Evolutionary conservation across 2,888 invertebrate genomes (phyloP).

Genomic region (Elegia similella): DNA sequence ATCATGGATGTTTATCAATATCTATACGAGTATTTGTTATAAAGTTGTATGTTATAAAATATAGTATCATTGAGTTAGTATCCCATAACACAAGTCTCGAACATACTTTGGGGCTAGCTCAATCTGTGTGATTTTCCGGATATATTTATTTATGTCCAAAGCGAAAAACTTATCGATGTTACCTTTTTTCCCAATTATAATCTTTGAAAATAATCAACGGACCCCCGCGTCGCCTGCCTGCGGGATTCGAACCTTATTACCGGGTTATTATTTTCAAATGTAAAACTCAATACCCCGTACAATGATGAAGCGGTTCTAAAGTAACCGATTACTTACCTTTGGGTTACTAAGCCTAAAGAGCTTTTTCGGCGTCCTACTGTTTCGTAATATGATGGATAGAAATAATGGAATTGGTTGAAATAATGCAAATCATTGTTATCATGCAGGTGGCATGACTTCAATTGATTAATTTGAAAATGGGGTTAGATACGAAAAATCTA

Average conservation of each 20-base stretch:
- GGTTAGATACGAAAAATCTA: not conserved
- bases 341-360: constrained; percentile 21
- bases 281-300: constrained; percentile 56
- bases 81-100: too few species aligned
- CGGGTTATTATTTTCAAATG: constrained; percentile 54
- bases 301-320: constrained; percentile 61
- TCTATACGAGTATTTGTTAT: too few species aligned
- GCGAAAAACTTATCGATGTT: too few species aligned
- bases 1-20: too few species aligned
- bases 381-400: constrained; percentile 20
- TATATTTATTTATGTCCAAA: too few species aligned
- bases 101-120: too few species aligned
- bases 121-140: too few species aligned
- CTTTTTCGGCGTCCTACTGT: constrained; percentile 31
- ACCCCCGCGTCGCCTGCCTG: constrained; percentile 56
- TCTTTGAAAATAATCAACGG: constrained; percentile 49
- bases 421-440: constrained; percentile 8
- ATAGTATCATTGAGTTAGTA: too few species aligned
- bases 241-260: constrained; percentile 62
- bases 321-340: constrained; percentile 46
- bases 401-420: not conserved
- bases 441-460: constrained; percentile 1
- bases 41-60: too few species aligned
- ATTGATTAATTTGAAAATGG: constrained; percentile 1
- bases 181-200: constrained; percentile 17